A percentile compares a stretch with the other conserved stretches of the same genome.
These are phyloP conservation scores for Papilio glaucus DNA, from an alignment of 1,140 invertebrate genomes.

Conservation along the genomic window DNA sequence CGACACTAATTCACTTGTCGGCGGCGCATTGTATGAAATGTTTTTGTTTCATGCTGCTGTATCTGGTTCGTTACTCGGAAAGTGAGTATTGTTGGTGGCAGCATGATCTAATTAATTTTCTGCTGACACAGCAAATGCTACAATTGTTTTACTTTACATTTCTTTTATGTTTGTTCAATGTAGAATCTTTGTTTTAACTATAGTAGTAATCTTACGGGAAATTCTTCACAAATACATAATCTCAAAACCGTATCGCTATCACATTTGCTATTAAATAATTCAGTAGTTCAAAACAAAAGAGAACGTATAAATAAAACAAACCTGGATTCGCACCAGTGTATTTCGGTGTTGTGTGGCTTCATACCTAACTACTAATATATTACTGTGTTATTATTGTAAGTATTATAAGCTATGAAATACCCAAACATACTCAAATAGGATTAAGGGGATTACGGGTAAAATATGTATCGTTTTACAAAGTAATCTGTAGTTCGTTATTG, in stretches of 20 bases:
- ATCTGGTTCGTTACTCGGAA: background rate
- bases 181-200: background rate
- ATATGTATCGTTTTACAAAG: constrained; percentile 15
- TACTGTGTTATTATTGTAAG: background rate
- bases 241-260: too few relatives aligned
- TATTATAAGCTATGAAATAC: background rate
- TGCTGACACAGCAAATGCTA: constrained; percentile 8
- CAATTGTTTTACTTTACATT: constrained; percentile 13
- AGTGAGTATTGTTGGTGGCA: constrained; percentile 11
- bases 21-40: background rate
- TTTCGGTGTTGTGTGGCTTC: too few relatives aligned
- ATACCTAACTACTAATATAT: background rate
- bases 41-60: background rate
- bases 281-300: too few relatives aligned
- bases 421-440: constrained; percentile 4
- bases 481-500: background rate
- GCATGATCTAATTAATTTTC: constrained; percentile 19
- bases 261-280: too few relatives aligned
- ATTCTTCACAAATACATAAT: background rate
- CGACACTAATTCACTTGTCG: background rate
- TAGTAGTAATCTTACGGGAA: background rate
- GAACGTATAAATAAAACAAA: too few relatives aligned
- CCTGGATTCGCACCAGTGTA: too few relatives aligned
- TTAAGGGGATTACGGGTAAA: background rate
- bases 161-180: background rate